Base-by-base conservation (phyloP, 1,140 invertebrate genomes). In the Chelonus insularis region DNA sequence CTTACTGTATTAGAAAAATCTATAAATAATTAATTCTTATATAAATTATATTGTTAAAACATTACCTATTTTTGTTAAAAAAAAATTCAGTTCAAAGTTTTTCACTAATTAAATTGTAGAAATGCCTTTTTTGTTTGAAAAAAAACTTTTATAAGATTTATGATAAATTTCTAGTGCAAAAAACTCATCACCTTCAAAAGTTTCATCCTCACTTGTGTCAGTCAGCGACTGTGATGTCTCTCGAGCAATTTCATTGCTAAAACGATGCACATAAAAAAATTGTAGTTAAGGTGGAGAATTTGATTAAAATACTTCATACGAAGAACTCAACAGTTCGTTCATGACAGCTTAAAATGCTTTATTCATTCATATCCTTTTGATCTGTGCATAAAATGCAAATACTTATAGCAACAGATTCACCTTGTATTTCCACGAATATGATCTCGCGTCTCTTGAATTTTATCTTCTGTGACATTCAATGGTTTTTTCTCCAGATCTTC, bases 401-500 rank as follows among this genome's bases (percentile, higher is more conserved):
- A 7, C 25, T 29, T 29, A 29, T 29, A 29, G 25, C 25, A 29
- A 29, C 25, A 29, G 25, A 29, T 4, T 29, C 25, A 29, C 25
- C 25, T 29, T 37, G 3, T 2, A 37, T n/a, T 9, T 16, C 36
- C 29, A 23, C 45, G 48, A 52, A 59, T 50, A 25, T 23, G 12
- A 37, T 36, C 36, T 52, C 56, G 29, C 14, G 47, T 57, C 11
- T 50, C 16, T 18, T 37, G 11, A 51, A 57, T 50, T 52, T 29
- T 50, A 36, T 57, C 32, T 12, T 39, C 37, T 1, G 48, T 14
- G 36, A 61, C 54, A 39, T 51, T 63, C n/a, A 50, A 11, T 12
- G 45, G 61, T 43, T 29, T 32, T 48, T 23, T 23, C 7, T 1
- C 8, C 6, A 29, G n/a, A 36, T 48, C 11, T 48, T 25, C 20